phyloP scores from a whole-genome alignment of 2,888 invertebrate genomes.

The Acleris emargana region DNA sequence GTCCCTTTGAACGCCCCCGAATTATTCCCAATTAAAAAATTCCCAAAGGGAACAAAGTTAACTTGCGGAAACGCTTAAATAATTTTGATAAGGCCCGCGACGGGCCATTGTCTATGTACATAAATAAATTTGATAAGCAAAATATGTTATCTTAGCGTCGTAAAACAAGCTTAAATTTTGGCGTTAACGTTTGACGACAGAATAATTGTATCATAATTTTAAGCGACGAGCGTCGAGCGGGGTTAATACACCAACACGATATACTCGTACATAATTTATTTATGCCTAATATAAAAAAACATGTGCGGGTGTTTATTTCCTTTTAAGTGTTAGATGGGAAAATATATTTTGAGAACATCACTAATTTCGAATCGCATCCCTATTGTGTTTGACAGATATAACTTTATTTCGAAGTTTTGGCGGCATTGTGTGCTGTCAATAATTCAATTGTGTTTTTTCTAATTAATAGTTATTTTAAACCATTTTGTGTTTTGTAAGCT shows the following conservation, averaged over 20 bases:
- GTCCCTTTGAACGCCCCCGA: slow-evolving; percentile 8
- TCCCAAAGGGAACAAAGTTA: neutral
- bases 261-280: too few relatives aligned
- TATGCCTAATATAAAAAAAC: too few relatives aligned
- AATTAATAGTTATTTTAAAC: too few relatives aligned
- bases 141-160: slow-evolving; percentile 13
- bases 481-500: too few relatives aligned
- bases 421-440: too few relatives aligned
- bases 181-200: slow-evolving; percentile 11
- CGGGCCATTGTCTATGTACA: slow-evolving; percentile 20
- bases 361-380: too few relatives aligned
- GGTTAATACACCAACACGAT: neutral
- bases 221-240: neutral
- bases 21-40: slow-evolving; percentile 25
- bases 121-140: slow-evolving; percentile 30
- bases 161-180: slow-evolving; percentile 18
- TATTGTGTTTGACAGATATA: too few relatives aligned
- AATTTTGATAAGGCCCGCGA: slow-evolving; percentile 18
- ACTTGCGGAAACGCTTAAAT: slow-evolving; percentile 25
- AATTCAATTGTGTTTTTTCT: too few relatives aligned
- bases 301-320: too few relatives aligned
- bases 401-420: too few relatives aligned
- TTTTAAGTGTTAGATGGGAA: too few relatives aligned
- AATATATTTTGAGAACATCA: too few relatives aligned
- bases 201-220: slow-evolving; percentile 5